Evolutionary conservation across 2,797 vertebrate genomes (phyloP).

Genomic region (Potorous gilbertii): DNA sequence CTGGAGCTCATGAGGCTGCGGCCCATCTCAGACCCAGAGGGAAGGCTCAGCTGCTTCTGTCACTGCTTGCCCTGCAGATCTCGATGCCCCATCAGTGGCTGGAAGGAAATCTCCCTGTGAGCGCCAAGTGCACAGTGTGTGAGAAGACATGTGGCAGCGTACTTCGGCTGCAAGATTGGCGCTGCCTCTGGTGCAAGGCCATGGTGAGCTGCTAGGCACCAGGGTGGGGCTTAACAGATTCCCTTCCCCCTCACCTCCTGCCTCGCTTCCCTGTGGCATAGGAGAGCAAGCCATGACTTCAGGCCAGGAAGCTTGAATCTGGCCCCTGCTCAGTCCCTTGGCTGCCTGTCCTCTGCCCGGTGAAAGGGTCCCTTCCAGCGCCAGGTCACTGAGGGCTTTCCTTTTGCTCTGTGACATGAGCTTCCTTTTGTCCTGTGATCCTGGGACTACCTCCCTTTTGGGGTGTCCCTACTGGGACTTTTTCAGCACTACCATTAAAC

Average conservation of each 20-base stretch:
- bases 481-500: too few species aligned
- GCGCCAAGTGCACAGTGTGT: slow-evolving; percentile 94
- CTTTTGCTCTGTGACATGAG: background rate
- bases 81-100: slow-evolving; percentile 99
- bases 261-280: too few species aligned
- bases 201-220: slow-evolving; percentile 88
- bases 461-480: too few species aligned
- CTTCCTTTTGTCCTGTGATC: too few species aligned
- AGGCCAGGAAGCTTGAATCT: too few species aligned
- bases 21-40: background rate
- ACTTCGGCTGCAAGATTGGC: slow-evolving; percentile 96
- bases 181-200: slow-evolving; percentile 97
- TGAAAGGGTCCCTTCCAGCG: too few species aligned
- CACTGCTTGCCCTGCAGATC: slow-evolving; percentile 85
- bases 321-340: too few species aligned
- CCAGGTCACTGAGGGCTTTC: too few species aligned
- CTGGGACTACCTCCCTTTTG: too few species aligned
- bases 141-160: slow-evolving; percentile 98
- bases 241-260: too few species aligned
- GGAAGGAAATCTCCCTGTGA: slow-evolving; percentile 96
- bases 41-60: background rate
- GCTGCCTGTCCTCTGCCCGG: background rate
- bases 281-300: too few species aligned
- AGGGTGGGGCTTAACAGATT: background rate
- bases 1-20: background rate